Percentiles rank a stretch among this genome's conserved stretches.
Evolutionary conservation across 2,797 vertebrate species (phyloP).

Genomic region (Gallinago stenura): DNA sequence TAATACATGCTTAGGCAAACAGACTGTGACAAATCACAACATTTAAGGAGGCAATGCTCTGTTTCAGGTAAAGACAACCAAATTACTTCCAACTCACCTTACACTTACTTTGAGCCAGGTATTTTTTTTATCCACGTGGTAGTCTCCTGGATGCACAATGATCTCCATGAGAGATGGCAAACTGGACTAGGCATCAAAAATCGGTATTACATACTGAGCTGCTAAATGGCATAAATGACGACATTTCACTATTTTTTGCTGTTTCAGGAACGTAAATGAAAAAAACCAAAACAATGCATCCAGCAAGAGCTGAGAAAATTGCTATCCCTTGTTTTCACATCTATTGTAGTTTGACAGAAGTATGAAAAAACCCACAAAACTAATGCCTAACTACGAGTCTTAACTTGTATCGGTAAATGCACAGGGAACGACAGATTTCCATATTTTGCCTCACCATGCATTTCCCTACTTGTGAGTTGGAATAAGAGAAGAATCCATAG

Average conservation of each 20-base stretch:
- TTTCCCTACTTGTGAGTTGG: not conserved
- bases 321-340: not conserved
- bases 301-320: slow-evolving; percentile 76
- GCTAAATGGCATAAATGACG: not conserved
- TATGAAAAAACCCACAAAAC: not conserved
- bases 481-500: not conserved
- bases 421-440: not conserved
- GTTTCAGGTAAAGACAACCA: not conserved
- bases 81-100: not conserved
- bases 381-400: not conserved
- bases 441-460: not conserved
- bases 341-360: not conserved
- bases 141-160: not conserved
- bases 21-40: not conserved
- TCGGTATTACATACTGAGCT: not conserved
- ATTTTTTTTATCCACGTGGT: not conserved
- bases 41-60: not conserved
- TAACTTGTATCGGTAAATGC: not conserved
- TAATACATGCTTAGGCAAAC: not conserved
- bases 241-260: slow-evolving; percentile 70
- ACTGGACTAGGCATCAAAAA: not conserved
- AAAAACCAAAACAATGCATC: slow-evolving; percentile 72
- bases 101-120: not conserved
- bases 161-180: not conserved
- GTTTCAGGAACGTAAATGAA: slow-evolving; percentile 65